Conservation (phyloP, 2,797 vertebrate genomes). For the Tachyglossus aculeatus region DNA sequence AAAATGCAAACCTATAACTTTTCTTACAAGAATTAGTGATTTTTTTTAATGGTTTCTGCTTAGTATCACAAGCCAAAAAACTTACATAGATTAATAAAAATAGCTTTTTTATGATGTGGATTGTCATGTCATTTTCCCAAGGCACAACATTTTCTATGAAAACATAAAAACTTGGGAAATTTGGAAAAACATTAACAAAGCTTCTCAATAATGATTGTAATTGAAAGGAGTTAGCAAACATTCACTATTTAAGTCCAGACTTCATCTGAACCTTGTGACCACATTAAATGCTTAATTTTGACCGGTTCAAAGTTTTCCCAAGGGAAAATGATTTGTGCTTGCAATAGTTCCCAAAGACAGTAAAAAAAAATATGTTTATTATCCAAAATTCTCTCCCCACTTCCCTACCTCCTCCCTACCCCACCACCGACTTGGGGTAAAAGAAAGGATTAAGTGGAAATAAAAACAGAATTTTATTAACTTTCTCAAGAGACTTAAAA, state of each 20-base stretch:
- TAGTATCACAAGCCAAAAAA: no score
- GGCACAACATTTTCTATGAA: constrained; percentile 28
- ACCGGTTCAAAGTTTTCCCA: background rate
- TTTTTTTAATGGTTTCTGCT: background rate
- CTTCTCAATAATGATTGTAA: constrained; percentile 53
- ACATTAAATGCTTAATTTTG: constrained; percentile 7
- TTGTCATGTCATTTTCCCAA: background rate
- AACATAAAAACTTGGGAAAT: constrained; percentile 25
- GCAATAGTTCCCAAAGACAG: background rate
- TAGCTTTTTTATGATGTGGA: background rate
- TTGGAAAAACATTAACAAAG: constrained; percentile 18
- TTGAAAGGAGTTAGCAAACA: background rate
- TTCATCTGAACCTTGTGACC: constrained; percentile 38
- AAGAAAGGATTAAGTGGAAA: no score
- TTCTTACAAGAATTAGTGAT: background rate
- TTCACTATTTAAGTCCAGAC: background rate
- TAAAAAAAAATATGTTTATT: no score
- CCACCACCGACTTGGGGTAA: no score
- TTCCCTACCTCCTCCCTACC: no score
- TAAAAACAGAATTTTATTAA: no score
- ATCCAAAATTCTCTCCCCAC: no score
- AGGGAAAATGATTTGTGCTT: constrained; percentile 25
- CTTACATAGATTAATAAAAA: background rate
- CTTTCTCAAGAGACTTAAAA: no score
- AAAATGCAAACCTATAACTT: background rate